Base-by-base conservation (phyloP, 2,113 vertebrate genomes). In the Picathartes gymnocephalus region DNA sequence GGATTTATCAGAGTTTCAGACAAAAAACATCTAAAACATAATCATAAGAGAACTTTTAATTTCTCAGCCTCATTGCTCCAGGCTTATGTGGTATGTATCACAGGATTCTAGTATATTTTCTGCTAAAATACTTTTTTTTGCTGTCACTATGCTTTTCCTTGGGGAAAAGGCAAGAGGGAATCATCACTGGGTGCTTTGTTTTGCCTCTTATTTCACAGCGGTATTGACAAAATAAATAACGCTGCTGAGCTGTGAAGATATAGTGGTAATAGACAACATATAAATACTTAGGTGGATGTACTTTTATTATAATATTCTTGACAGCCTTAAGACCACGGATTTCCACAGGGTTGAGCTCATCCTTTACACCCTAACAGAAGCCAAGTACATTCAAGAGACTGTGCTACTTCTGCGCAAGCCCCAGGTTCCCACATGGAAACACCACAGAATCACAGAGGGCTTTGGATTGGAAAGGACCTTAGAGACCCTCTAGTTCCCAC, bases 1-100 rank as follows among this genome's bases (percentile, higher is more conserved):
- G 39, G n/a, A 61, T 96, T 97, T 96, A 93, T 95, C 66, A 91
- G 45, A 74, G 13, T 58, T 91, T 76, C 62, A 85, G 79, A 92
- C 89, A 91, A 81, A 93, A 88, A 87, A 45, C 47, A 73, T 82
- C 48, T 14, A 89, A 91, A 96, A 40, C 16, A 57, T 42, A 78
- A 22, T 89, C n/a, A 65, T 76, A 37, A 54, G 8, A 45, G 5
- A 53, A 62, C 68, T 83, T 68, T 58, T 47, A 84, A 74, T 87
- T 68, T 92, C 84, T 92, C 42, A 85, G 12, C 23, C 58, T 61
- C 35, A 71, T 35, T 85, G 70, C 57, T 96, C 69, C 89, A 81
- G 54, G 15, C 24, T 69, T 86, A 45, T 18, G 35, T 19, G 24
- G 42, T 66, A 48, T 5, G 31, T 3, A 73, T 23, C 44, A 39